Conservation (phyloP, 2,888 invertebrate genomes). For the Cheilosia pagana region DNA sequence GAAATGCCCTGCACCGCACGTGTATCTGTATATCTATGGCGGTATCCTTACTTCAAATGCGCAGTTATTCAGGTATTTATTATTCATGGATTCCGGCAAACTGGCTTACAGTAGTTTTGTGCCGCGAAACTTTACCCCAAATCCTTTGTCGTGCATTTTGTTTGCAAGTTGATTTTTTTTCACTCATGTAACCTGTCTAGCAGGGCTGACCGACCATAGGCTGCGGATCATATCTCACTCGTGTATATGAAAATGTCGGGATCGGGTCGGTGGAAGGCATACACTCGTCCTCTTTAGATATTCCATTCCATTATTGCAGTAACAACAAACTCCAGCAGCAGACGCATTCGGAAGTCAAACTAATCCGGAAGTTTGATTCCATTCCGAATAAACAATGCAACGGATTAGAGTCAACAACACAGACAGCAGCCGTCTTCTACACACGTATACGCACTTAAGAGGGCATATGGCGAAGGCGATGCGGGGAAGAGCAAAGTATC, state of each 20-base stretch:
- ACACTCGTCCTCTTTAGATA: conserved; percentile 6
- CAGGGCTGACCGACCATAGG: background rate
- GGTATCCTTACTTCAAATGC: conserved; percentile 53
- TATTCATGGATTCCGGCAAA: conserved; percentile 61
- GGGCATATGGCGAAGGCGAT: background rate
- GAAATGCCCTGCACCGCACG: conserved; percentile 50
- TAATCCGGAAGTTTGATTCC: conserved; percentile 72
- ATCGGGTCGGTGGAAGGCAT: background rate
- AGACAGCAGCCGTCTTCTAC: conserved; percentile 22
- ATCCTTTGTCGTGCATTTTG: conserved; percentile 43
- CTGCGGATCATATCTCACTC: background rate
- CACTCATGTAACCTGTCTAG: background rate
- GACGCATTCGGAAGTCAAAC: conserved; percentile 63
- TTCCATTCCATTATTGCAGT: conserved; percentile 46
- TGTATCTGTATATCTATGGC: conserved; percentile 22
- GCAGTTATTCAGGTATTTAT: conserved; percentile 71
- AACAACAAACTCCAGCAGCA: conserved; percentile 13
- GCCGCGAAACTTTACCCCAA: conserved; percentile 46
- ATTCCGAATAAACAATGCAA: conserved; percentile 69
- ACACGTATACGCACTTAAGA: conserved; percentile 57
- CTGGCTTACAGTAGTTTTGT: conserved; percentile 52
- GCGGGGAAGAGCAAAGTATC: background rate
- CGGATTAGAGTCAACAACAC: conserved; percentile 72
- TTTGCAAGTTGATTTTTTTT: conserved; percentile 2
- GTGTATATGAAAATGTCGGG: background rate